Conservation (phyloP, 2,113 vertebrate species). For the Tautogolabrus adspersus region DNA sequence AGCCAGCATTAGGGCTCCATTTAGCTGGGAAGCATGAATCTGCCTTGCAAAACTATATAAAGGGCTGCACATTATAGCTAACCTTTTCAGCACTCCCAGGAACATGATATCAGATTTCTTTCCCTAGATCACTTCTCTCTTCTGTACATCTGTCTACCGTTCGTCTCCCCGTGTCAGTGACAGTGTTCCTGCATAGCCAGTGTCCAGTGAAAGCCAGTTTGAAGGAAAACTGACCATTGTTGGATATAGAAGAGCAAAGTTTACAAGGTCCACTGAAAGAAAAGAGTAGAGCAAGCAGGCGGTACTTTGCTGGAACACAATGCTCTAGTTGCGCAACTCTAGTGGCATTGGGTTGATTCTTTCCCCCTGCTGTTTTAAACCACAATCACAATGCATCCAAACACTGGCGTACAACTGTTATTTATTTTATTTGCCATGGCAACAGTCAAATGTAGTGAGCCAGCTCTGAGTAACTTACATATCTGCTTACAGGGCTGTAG, state of each 20-base stretch:
- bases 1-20: conserved; percentile 59
- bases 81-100: conserved; percentile 74
- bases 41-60: conserved; percentile 80
- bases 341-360: conserved; percentile 43
- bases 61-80: conserved; percentile 78
- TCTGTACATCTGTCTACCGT: conserved; percentile 79
- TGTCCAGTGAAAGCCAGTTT: conserved; percentile 23
- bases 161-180: conserved; percentile 69
- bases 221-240: conserved; percentile 26
- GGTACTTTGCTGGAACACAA: conserved; percentile 20
- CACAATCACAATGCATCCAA: conserved; percentile 58
- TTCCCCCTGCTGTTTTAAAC: conserved; percentile 51
- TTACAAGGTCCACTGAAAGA: conserved; percentile 12
- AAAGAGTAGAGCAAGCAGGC: conserved; percentile 11
- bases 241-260: not conserved
- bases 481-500: conserved; percentile 51
- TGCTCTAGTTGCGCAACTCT: conserved; percentile 50
- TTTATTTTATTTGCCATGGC: conserved; percentile 66
- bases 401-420: conserved; percentile 58
- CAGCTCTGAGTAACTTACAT: conserved; percentile 57
- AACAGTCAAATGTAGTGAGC: conserved; percentile 72
- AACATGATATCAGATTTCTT: conserved; percentile 81
- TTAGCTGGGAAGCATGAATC: conserved; percentile 62
- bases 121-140: conserved; percentile 66
- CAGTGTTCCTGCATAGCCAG: conserved; percentile 22